Evolutionary conservation across 2,888 invertebrate genomes (phyloP).

Genomic region (Operophtera brumata): DNA sequence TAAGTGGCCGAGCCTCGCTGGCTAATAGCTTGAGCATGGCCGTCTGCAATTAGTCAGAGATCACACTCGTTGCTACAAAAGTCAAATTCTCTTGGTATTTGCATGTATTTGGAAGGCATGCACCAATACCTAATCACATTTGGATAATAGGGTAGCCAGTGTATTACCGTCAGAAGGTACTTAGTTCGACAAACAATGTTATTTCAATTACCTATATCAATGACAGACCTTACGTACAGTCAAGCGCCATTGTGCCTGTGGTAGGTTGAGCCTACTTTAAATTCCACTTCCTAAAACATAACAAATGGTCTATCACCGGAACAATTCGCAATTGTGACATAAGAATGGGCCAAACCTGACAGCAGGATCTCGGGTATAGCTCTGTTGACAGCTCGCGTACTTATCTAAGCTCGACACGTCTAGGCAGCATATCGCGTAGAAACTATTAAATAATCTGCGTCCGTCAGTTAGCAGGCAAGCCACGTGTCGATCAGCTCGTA

Average conservation of each 20-base stretch:
- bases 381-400: background rate
- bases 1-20: conserved; percentile 57
- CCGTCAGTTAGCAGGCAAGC: conserved; percentile 26
- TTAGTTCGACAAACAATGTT: background rate
- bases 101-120: background rate
- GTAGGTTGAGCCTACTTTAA: conserved; percentile 2
- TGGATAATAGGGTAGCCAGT: background rate
- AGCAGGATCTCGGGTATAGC: conserved; percentile 1
- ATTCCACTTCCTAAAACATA: conserved; percentile 9
- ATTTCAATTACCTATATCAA: background rate
- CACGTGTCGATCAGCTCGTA: conserved; percentile 37
- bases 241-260: background rate
- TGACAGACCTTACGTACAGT: background rate
- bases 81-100: no score
- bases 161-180: background rate
- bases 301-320: background rate
- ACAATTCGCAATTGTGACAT: conserved; percentile 29
- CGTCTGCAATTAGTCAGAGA: no score
- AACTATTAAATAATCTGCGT: background rate
- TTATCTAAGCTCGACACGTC: background rate
- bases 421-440: background rate
- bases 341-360: conserved; percentile 31
- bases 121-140: background rate
- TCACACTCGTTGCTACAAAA: no score
- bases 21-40: no score